Conservation (phyloP, 1,140 invertebrate species). For the Drosophila pallidifrons region DNA sequence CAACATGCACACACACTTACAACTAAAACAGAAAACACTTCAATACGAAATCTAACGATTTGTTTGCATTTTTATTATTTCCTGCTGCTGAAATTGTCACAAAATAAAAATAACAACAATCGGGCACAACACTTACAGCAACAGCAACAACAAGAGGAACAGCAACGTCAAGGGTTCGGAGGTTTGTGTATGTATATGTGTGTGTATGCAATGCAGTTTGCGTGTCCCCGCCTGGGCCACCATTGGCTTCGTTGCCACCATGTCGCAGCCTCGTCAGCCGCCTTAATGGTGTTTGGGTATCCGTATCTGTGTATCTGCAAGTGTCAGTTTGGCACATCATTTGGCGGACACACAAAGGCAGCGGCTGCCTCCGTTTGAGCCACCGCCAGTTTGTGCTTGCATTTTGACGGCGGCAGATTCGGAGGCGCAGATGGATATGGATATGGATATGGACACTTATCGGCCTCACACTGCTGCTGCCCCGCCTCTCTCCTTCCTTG, state of each 20-base stretch:
- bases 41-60: constrained; percentile 78
- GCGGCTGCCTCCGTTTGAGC: constrained; percentile 70
- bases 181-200: no score
- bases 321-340: constrained; percentile 82
- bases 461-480: not conserved
- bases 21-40: constrained; percentile 60
- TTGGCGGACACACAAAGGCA: constrained; percentile 73
- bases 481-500: not conserved
- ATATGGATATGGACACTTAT: constrained; percentile 51
- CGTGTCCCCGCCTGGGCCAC: not conserved
- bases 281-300: constrained; percentile 77
- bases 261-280: constrained; percentile 26
- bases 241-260: not conserved
- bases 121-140: constrained; percentile 9
- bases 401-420: constrained; percentile 80
- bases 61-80: constrained; percentile 84
- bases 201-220: not conserved
- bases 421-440: constrained; percentile 51
- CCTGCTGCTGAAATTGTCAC: constrained; percentile 77
- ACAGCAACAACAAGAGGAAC: not conserved
- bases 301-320: constrained; percentile 73
- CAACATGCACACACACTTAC: constrained; percentile 28
- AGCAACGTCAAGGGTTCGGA: no score
- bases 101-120: constrained; percentile 75
- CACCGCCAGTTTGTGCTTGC: constrained; percentile 57